Base-by-base conservation (phyloP, 2,113 vertebrate genomes). In the Corapipo altera region DNA sequence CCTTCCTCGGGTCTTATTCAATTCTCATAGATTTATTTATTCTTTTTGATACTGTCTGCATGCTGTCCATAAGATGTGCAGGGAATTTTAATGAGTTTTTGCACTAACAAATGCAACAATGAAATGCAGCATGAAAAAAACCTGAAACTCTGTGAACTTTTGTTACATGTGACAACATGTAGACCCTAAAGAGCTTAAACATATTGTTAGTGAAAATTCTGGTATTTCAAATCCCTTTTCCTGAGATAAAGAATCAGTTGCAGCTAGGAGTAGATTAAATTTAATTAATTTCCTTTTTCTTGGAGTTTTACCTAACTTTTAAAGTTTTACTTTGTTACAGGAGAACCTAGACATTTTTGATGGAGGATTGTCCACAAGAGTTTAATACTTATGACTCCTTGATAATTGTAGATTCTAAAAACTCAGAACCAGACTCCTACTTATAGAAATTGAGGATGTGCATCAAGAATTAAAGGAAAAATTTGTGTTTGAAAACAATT, bases 61-160 rank as follows among this genome's bases (percentile, higher is more conserved):
- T 0, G 0, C 81, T 73, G 72, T 52, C 43, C 57, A 9, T 39
- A 35, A 33, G 16, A 33, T 73, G 12, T 93, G 23, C 39, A 88
- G 55, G 46, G 91, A 97, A 96, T 91, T 70, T 77, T 86, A 73
- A 95, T 90, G 23, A 90, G 48, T 41, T 89, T 91, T 86, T 66
- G 30, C 41, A 8, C 20, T 84, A 58, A 58, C 19, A 96, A 93
- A 85, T 86, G 16, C 7, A 82, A 76, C 57, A 89, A 20, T 80
- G n/a, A 93, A 86, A 91, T 15, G 5, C 12, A 43, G 11, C 8
- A 71, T 82, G 79, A 76, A 93, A 72, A 72, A 43, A 28, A 48
- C 20, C 28, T 72, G 39, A 83, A 91, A 77, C 54, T 66, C 82
- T 64, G 58, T 69, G 41, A 48, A 39, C 15, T 96, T 92, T 32